Conservation (phyloP, 1,140 invertebrate genomes). For the Drosophila sechellia region DNA sequence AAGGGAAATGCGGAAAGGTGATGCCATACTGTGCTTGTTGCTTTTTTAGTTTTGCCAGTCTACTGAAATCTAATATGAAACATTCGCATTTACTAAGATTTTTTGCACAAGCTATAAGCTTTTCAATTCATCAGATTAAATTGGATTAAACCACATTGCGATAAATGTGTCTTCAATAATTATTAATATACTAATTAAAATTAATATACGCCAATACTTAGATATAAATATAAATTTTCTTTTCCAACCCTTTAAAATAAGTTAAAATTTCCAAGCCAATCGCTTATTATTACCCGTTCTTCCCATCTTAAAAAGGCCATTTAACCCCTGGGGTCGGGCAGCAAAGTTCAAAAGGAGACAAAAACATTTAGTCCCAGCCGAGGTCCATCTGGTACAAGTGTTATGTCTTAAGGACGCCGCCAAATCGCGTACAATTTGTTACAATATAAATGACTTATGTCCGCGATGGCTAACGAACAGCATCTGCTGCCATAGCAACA, state of each 20-base stretch:
- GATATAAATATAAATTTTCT: too few relatives aligned
- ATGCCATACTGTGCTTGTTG: conserved; percentile 7
- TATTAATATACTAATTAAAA: too few relatives aligned
- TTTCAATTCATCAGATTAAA: not conserved
- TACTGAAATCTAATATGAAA: conserved; percentile 16
- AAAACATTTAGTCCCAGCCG: conserved; percentile 68
- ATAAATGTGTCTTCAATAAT: too few relatives aligned
- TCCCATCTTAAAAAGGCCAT: conserved; percentile 52
- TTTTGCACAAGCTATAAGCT: not conserved
- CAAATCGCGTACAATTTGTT: conserved; percentile 81
- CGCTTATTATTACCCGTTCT: conserved; percentile 33
- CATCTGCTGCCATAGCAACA: conserved; percentile 63
- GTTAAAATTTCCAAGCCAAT: not conserved
- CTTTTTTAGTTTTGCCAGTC: conserved; percentile 17
- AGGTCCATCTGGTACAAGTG: conserved; percentile 57
- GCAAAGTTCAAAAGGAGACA: conserved; percentile 68
- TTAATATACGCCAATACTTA: too few relatives aligned
- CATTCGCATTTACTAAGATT: not conserved
- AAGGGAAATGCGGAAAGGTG: conserved; percentile 25
- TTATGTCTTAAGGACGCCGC: conserved; percentile 56
- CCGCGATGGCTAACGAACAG: conserved; percentile 63
- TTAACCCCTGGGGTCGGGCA: conserved; percentile 53
- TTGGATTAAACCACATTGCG: too few relatives aligned
- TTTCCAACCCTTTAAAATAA: conserved; percentile 6
- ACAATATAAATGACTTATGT: conserved; percentile 83